Percentiles rank a stretch among this genome's conserved stretches.
Conservation (phyloP, 2,113 vertebrate genomes). For the Rhynchopsitta pachyrhyncha region DNA sequence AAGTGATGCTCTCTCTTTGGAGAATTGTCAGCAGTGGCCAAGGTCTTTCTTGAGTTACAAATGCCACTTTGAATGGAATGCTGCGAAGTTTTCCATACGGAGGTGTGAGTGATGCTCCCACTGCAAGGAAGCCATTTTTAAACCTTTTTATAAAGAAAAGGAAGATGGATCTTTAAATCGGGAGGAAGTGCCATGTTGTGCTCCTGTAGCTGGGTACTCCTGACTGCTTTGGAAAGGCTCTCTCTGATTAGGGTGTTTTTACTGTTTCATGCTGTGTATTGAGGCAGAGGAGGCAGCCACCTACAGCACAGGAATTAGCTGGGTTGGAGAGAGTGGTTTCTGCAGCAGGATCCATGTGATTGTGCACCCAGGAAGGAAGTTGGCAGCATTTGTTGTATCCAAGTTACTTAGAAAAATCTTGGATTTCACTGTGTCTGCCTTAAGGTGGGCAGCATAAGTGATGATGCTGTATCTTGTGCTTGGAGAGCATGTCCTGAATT, state of each 20-base stretch:
- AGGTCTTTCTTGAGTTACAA: not conserved
- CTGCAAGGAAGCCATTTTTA: not conserved
- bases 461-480: not conserved
- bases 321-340: not conserved
- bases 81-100: not conserved
- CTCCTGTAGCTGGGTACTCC: not conserved
- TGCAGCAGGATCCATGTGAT: not conserved
- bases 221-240: not conserved
- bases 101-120: not conserved
- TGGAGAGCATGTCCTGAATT: not conserved
- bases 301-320: not conserved
- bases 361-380: not conserved
- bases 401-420: not conserved
- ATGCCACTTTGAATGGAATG: not conserved
- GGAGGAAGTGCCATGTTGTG: not conserved
- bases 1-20: not conserved
- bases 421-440: not conserved
- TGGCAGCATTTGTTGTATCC: not conserved
- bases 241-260: not conserved
- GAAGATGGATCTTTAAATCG: not conserved
- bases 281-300: not conserved
- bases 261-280: not conserved
- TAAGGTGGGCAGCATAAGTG: not conserved
- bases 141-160: not conserved
- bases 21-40: not conserved